phyloP scores from a whole-genome alignment of 2,888 invertebrate species.

The Pilophorus perplexus region DNA sequence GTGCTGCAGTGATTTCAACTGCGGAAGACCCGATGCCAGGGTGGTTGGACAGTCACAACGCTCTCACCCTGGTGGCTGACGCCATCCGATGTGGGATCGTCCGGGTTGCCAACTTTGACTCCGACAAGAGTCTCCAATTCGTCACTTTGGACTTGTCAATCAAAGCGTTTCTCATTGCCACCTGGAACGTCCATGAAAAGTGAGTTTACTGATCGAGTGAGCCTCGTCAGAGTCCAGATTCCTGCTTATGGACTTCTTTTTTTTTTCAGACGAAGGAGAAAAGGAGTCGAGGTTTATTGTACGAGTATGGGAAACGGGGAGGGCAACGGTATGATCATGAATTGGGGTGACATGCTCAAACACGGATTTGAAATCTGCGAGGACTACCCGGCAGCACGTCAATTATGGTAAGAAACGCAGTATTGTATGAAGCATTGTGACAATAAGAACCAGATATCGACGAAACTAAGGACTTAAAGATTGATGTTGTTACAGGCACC shows the following conservation, averaged over 20 bases:
- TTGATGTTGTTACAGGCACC: constrained; percentile 22
- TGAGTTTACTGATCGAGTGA: too few relatives aligned
- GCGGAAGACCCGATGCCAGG: constrained; percentile 31
- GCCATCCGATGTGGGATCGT: constrained; percentile 20
- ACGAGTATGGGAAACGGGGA: constrained; percentile 11
- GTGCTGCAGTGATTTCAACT: constrained; percentile 16
- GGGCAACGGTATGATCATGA: neutral
- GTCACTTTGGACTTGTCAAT: constrained; percentile 16
- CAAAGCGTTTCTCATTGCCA: constrained; percentile 24
- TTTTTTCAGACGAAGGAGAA: constrained; percentile 1
- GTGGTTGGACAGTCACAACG: constrained; percentile 29
- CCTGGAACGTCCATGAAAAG: constrained; percentile 27
- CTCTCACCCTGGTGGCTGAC: neutral
- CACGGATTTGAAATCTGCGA: constrained; percentile 14
- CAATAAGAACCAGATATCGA: neutral
- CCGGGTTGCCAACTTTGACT: neutral
- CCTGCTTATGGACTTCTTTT: too few relatives aligned
- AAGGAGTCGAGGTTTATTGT: constrained; percentile 24
- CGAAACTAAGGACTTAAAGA: neutral
- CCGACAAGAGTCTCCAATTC: constrained; percentile 3
- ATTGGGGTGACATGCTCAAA: constrained; percentile 4
- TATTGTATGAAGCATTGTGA: too few relatives aligned
- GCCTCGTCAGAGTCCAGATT: too few relatives aligned
- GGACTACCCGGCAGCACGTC: constrained; percentile 8
- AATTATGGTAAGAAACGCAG: constrained; percentile 10